Evolutionary conservation across 2,797 vertebrate species (phyloP), one percentile per base, ranked within the genome.

Genomic region (Anguilla obscura): DNA sequence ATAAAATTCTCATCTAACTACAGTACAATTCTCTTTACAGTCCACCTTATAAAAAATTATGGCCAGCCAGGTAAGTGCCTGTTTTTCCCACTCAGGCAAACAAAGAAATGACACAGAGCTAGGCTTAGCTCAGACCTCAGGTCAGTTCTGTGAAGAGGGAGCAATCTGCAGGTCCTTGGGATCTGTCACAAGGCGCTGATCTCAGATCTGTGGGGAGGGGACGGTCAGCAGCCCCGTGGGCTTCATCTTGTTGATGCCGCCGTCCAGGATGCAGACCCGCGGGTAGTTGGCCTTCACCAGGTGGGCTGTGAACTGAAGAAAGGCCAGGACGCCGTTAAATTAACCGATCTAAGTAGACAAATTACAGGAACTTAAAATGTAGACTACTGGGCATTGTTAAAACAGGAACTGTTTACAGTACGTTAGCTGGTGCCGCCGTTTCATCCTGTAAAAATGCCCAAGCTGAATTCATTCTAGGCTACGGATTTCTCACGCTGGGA

Each of bases 161-260:
- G 99, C 96, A 0, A 97, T 99, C 86, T 99, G 96, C 87, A 99
- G 96, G 88, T 98, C 98, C 1, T 98, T 99, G 60, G 96, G 96
- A 92, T 98, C 99, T 94, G 99, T 96, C 93, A 98, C 99, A 96
- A 48, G 30, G 16, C 6, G 14, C 50, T 56, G 50, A 36, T 16
- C 87, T 98, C 93, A 99, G 91, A 99, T 99, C 90, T 99, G 98
- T 45, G 98, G 98, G 27, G 98, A 99, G 0, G 98, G 98, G 50
- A 99, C 96, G 0, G 97, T 99, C 85, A 99, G 96, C 87, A 99
- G 96, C 88, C 98, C 98, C 1, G 99, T 99, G 60, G 96, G 97
- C 93, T 98, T 99, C 94, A 99, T 96, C 93, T 98, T 99, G 96
- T 98, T 98, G 93, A 99, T 99, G 52, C 99, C 98, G 85, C 98